These are phyloP conservation scores for Aramus guarauna DNA, from an alignment of 2,113 vertebrate genomes.

Conservation along the genomic window DNA sequence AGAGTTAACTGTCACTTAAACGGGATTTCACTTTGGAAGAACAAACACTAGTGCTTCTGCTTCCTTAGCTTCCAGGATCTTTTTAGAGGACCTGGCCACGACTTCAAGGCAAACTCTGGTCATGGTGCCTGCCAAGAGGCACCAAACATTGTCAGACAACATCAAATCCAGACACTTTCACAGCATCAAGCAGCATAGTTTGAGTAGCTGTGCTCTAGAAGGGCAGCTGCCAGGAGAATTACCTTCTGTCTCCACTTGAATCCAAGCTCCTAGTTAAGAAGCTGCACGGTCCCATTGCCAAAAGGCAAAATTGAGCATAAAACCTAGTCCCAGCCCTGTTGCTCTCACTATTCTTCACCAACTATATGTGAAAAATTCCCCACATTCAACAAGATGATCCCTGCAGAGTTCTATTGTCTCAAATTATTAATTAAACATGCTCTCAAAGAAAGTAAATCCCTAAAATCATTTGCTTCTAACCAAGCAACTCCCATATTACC, in stretches of 20 bases:
- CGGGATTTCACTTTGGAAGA: background rate
- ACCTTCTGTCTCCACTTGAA: background rate
- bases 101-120: background rate
- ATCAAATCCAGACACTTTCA: background rate
- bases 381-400: background rate
- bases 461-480: constrained; percentile 31
- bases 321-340: background rate
- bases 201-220: background rate
- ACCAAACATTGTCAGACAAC: rapidly evolving
- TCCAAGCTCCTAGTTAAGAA: background rate
- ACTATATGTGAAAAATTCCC: constrained; percentile 4
- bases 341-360: constrained; percentile 31
- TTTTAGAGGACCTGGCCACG: background rate
- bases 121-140: background rate
- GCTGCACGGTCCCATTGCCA: rapidly evolving
- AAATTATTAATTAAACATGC: constrained; percentile 55
- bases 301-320: background rate
- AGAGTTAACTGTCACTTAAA: background rate
- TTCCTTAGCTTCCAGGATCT: background rate
- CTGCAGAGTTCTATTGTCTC: constrained; percentile 53
- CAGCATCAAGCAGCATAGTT: background rate
- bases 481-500: constrained; percentile 11
- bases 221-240: background rate
- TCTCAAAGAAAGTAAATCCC: constrained; percentile 52
- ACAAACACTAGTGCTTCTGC: rapidly evolving